These are phyloP conservation scores for Pelobates cultripes DNA, from an alignment of 2,797 vertebrate species.

Conservation along the genomic window DNA sequence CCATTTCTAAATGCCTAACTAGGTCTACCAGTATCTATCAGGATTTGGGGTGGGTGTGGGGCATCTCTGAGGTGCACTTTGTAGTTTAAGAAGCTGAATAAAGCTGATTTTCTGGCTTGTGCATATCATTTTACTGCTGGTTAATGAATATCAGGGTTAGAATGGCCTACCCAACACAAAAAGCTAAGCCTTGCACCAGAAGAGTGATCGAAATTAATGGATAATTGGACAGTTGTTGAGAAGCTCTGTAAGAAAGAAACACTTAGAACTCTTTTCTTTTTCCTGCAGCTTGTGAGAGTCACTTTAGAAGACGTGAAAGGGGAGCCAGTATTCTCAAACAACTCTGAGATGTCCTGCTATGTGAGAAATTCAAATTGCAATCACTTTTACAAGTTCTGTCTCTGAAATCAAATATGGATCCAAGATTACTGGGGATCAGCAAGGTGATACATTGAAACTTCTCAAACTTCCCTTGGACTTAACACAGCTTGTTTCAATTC, in stretches of 20 bases:
- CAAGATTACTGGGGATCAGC: constrained; percentile 27
- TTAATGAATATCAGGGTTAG: constrained; percentile 52
- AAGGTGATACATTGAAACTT: constrained; percentile 14
- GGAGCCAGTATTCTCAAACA: constrained; percentile 10
- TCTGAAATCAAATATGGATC: constrained; percentile 36
- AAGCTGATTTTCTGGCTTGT: constrained; percentile 41
- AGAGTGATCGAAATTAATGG: constrained; percentile 62
- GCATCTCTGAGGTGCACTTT: constrained; percentile 4
- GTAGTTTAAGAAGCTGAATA: constrained; percentile 9
- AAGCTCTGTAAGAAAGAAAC: constrained; percentile 52
- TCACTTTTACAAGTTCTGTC: constrained; percentile 26
- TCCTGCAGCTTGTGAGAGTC: constrained; percentile 7
- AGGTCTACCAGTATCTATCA: neutral
- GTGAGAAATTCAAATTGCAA: constrained; percentile 23
- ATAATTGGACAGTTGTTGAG: constrained; percentile 59
- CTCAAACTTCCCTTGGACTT: neutral
- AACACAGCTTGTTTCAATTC: neutral
- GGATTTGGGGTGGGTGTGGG: neutral
- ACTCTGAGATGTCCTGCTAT: constrained; percentile 24
- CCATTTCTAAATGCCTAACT: neutral
- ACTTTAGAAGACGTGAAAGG: constrained; percentile 29
- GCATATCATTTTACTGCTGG: constrained; percentile 31
- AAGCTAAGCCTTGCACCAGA: constrained; percentile 56
- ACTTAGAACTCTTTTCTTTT: constrained; percentile 12
- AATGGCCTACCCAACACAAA: constrained; percentile 33